Conservation (phyloP, 2,888 invertebrate genomes). For the Caenorhabditis sp. region DNA sequence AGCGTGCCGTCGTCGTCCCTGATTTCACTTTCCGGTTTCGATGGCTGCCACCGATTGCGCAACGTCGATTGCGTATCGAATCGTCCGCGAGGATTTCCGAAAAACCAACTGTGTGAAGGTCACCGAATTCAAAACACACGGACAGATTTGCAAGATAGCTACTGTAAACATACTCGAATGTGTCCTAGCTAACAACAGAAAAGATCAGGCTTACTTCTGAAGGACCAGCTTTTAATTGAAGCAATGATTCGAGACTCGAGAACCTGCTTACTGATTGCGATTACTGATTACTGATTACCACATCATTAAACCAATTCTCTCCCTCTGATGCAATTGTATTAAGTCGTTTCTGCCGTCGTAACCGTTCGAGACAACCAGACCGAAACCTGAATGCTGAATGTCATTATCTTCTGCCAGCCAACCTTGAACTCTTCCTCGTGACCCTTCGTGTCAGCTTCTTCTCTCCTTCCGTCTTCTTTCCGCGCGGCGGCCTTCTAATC, state of each 20-base stretch:
- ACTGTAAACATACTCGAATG: constrained; percentile 1
- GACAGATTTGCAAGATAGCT: constrained; percentile 1
- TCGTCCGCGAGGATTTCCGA: constrained; percentile 29
- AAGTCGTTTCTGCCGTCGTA: neutral
- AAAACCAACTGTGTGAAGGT: constrained; percentile 37
- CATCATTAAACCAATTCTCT: constrained; percentile 7
- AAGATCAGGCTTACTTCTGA: constrained; percentile 8
- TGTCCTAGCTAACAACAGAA: neutral
- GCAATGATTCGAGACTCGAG: constrained; percentile 40
- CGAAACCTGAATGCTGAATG: constrained; percentile 34
- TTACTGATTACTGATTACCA: constrained; percentile 19
- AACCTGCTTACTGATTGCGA: constrained; percentile 42
- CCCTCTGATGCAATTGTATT: constrained; percentile 20
- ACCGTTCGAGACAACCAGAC: constrained; percentile 27
- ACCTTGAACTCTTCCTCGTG: constrained; percentile 51
- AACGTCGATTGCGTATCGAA: constrained; percentile 37
- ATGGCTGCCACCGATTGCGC: constrained; percentile 45
- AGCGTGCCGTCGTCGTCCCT: constrained; percentile 41
- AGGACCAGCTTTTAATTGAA: constrained; percentile 27
- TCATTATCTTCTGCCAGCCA: constrained; percentile 2
- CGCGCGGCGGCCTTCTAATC: constrained; percentile 28
- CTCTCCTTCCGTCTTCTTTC: constrained; percentile 9
- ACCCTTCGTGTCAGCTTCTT: constrained; percentile 25
- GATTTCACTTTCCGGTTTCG: constrained; percentile 63
- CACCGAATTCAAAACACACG: constrained; percentile 20